Evolutionary conservation across 2,113 vertebrate genomes (phyloP).

Genomic region (Cyprinodon brontotheroides): DNA sequence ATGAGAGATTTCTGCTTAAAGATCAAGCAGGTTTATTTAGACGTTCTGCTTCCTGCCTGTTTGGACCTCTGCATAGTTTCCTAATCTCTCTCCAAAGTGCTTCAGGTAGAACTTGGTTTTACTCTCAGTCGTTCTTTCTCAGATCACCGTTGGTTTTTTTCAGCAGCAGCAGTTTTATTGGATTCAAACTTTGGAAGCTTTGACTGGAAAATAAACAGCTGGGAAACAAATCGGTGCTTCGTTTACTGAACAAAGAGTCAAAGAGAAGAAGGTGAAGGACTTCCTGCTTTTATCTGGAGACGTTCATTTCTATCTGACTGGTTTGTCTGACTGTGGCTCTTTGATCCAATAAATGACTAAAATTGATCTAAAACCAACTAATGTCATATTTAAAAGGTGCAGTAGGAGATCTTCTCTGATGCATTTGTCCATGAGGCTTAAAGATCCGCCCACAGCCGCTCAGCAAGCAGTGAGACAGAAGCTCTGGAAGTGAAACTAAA

Average conservation of each 20-base stretch:
- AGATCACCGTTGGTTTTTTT: conserved; percentile 21
- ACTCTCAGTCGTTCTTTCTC: conserved; percentile 45
- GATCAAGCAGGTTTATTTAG: too few relatives aligned
- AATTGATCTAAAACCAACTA: too few relatives aligned
- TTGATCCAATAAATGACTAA: too few relatives aligned
- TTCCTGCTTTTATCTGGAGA: neutral
- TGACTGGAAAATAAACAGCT: conserved; percentile 30
- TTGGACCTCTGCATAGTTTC: neutral
- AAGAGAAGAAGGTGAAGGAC: neutral
- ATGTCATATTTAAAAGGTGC: too few relatives aligned
- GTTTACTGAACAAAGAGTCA: conserved; percentile 48
- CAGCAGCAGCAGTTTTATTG: conserved; percentile 43
- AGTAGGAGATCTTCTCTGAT: too few relatives aligned
- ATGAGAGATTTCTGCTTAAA: too few relatives aligned
- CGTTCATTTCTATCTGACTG: neutral
- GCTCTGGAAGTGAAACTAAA: too few relatives aligned
- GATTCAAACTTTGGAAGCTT: conserved; percentile 44
- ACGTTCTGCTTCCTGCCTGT: neutral
- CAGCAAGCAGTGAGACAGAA: too few relatives aligned
- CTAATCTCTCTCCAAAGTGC: neutral
- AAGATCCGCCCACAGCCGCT: too few relatives aligned
- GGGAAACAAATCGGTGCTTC: conserved; percentile 20
- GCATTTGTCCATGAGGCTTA: too few relatives aligned
- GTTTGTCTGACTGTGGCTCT: neutral
- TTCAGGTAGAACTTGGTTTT: neutral